Evolutionary conservation across 2,113 vertebrate genomes (phyloP).

Genomic region (Prunella himalayana): DNA sequence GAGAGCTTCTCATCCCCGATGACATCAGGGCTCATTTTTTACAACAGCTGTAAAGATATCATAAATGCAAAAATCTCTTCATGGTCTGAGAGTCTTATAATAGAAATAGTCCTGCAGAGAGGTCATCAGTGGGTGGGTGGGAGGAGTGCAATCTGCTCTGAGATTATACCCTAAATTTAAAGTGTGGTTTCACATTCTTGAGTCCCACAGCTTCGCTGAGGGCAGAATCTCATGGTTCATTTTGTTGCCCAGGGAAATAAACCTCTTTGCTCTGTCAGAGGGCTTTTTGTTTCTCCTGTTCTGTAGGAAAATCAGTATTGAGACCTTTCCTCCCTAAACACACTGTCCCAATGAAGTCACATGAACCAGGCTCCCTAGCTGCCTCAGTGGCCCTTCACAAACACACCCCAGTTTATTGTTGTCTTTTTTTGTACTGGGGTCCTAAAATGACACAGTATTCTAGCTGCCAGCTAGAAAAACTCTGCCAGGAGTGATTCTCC

Average conservation of each 20-base stretch:
- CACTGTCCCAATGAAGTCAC: fast-evolving
- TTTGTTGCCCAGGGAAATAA: not conserved
- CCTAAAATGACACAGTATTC: not conserved
- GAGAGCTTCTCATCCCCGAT: not conserved
- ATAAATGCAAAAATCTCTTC: not conserved
- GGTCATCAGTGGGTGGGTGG: too few relatives aligned
- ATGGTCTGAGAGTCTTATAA: not conserved
- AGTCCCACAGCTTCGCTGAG: not conserved
- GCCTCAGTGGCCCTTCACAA: not conserved
- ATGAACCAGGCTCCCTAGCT: not conserved
- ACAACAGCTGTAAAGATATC: fast-evolving
- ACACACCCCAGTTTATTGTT: not conserved
- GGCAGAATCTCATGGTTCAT: not conserved
- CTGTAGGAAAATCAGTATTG: not conserved
- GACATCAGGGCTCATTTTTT: not conserved
- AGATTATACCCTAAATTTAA: not conserved
- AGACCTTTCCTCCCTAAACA: not conserved
- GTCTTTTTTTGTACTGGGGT: not conserved
- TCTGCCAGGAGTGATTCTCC: not conserved
- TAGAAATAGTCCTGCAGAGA: not conserved
- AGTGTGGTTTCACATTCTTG: not conserved
- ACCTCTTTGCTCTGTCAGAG: not conserved
- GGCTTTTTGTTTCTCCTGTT: not conserved
- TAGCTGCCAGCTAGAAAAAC: not conserved
- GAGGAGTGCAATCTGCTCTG: not conserved